These are phyloP conservation scores for Drosophila mercatorum DNA, from an alignment of 2,888 invertebrate genomes.

Conservation along the genomic window DNA sequence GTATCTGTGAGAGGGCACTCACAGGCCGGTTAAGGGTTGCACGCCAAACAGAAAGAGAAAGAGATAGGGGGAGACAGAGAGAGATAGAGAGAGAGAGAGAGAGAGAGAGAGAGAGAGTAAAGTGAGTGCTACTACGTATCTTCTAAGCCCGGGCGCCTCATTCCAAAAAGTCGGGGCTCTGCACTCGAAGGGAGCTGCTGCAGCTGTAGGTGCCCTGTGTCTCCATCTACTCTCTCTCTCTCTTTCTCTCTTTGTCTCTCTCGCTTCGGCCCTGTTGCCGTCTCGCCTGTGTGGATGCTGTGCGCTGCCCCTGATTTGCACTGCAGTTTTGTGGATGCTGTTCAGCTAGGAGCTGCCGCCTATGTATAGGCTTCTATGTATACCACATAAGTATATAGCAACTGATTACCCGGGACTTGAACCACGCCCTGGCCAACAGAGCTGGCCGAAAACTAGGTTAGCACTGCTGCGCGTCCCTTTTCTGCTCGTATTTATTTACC, in stretches of 20 bases:
- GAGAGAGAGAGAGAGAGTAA: conserved; percentile 12
- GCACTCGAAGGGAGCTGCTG: conserved; percentile 31
- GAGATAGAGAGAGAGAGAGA: not conserved
- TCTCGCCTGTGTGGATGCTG: conserved; percentile 58
- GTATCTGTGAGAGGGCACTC: conserved; percentile 40
- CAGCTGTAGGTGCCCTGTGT: conserved; percentile 10
- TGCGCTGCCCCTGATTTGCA: conserved; percentile 57
- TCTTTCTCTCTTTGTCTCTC: not conserved
- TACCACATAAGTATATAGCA: conserved; percentile 13
- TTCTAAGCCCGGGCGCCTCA: conserved; percentile 13
- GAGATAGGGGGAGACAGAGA: not conserved
- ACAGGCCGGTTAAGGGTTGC: conserved; percentile 37
- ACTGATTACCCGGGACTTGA: conserved; percentile 77
- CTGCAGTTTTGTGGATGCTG: conserved; percentile 73
- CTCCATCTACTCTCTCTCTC: conserved; percentile 13
- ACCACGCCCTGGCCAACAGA: conserved; percentile 75
- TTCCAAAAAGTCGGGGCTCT: conserved; percentile 20
- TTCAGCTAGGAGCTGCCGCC: conserved; percentile 30
- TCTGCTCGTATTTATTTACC: conserved; percentile 4
- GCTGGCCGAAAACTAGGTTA: conserved; percentile 73
- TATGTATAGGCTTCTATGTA: conserved; percentile 28
- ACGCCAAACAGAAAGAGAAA: not conserved
- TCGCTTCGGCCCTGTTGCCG: not conserved
- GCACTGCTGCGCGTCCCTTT: conserved; percentile 24
- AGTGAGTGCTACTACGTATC: not conserved